phyloP scores from a whole-genome alignment of 1,140 invertebrate genomes.

The Lepidurus packardi region DNA sequence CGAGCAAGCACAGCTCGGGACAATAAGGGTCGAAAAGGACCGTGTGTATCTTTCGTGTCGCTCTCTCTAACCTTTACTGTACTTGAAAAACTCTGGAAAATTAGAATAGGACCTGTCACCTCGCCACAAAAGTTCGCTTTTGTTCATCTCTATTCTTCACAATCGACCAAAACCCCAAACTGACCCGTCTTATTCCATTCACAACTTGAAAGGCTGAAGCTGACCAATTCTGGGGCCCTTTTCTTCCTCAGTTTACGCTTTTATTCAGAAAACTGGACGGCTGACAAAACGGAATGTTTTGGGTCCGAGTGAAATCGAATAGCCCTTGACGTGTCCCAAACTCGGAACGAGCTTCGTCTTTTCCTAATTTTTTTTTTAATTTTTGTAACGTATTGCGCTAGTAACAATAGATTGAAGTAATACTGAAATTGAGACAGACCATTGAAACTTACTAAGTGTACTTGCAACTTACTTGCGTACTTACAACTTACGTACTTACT shows the following conservation, averaged over 20 bases:
- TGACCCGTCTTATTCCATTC: conserved; percentile 17
- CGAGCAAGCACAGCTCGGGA: conserved; percentile 3
- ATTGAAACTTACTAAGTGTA: too few relatives aligned
- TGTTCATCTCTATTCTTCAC: conserved; percentile 15
- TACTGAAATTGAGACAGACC: too few relatives aligned
- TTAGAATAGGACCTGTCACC: conserved; percentile 21
- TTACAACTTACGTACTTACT: too few relatives aligned
- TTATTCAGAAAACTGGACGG: conserved; percentile 8
- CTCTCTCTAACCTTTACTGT: background rate
- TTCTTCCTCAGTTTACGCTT: background rate
- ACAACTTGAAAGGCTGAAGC: background rate
- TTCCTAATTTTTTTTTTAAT: background rate
- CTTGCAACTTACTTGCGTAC: too few relatives aligned
- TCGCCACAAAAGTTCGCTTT: conserved; percentile 4
- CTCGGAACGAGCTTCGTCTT: background rate
- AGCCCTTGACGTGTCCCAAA: background rate
- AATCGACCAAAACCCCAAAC: background rate
- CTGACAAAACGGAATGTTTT: background rate
- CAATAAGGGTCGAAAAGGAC: background rate
- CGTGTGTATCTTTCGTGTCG: background rate
- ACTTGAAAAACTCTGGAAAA: conserved; percentile 12
- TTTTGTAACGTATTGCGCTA: too few relatives aligned
- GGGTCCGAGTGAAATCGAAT: background rate
- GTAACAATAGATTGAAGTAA: too few relatives aligned
- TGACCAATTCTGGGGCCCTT: conserved; percentile 13